phyloP scores from a whole-genome alignment of 2,888 invertebrate genomes.

The Marronus borbonicus region DNA sequence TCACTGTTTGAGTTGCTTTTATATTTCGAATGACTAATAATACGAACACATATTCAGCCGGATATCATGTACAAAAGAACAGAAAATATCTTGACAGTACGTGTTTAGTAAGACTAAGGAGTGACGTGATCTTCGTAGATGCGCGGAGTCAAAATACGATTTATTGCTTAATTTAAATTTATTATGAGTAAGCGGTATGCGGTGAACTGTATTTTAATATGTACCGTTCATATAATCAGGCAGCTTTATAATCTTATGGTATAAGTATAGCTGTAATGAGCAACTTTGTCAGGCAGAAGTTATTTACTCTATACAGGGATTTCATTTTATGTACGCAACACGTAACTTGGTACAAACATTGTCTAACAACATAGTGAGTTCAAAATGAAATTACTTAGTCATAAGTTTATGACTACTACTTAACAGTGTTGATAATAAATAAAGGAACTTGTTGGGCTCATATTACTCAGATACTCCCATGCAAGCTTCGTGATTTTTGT shows the following conservation, averaged over 20 bases:
- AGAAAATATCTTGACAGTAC: slow-evolving; percentile 37
- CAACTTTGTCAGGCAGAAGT: not conserved
- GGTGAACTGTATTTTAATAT: slow-evolving; percentile 28
- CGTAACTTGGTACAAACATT: not conserved
- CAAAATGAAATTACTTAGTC: too few species aligned
- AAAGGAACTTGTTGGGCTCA: too few species aligned
- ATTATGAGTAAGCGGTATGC: slow-evolving; percentile 26
- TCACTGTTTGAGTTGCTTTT: slow-evolving; percentile 32
- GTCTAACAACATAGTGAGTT: too few species aligned
- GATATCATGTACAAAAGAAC: slow-evolving; percentile 42
- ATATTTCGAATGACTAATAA: slow-evolving; percentile 22
- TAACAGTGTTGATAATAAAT: too few species aligned
- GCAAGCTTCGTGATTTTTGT: too few species aligned
- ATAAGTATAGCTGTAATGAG: not conserved
- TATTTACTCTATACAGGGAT: not conserved
- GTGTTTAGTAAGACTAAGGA: slow-evolving; percentile 37
- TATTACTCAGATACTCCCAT: too few species aligned
- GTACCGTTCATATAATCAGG: slow-evolving; percentile 14
- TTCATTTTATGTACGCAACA: not conserved
- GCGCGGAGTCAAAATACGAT: slow-evolving; percentile 41
- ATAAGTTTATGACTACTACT: too few species aligned
- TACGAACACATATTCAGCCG: slow-evolving; percentile 19
- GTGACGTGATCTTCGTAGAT: slow-evolving; percentile 41
- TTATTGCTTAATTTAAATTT: slow-evolving; percentile 42
- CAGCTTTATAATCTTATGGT: not conserved